These are phyloP conservation scores for Acipenser oxyrinchus DNA, from an alignment of 2,797 vertebrate genomes.

Conservation along the genomic window DNA sequence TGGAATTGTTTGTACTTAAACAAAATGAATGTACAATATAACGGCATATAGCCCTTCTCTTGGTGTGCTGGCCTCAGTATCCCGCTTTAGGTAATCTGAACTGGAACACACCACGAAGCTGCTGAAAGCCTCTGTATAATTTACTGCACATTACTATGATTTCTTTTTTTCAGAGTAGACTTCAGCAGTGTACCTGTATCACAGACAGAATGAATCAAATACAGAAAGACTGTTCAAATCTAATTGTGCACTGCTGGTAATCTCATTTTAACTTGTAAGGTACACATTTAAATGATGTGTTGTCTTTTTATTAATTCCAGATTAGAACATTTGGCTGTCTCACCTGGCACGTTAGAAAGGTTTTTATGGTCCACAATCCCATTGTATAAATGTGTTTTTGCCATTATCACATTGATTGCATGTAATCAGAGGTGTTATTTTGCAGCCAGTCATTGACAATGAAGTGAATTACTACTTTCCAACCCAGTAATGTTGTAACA, in stretches of 20 bases:
- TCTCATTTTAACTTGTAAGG: constrained; percentile 3
- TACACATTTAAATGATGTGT: constrained; percentile 2
- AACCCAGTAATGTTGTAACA: constrained; percentile 84
- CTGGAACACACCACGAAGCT: neutral
- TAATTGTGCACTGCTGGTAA: constrained; percentile 5
- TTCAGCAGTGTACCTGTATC: neutral
- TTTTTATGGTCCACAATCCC: constrained; percentile 47
- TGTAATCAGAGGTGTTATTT: constrained; percentile 79
- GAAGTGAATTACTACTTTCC: constrained; percentile 87
- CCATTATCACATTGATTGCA: constrained; percentile 77
- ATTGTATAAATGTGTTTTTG: constrained; percentile 75
- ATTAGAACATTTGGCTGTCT: constrained; percentile 5
- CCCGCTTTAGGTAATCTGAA: neutral
- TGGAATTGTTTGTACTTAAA: neutral
- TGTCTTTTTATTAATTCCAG: neutral
- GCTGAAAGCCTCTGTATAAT: neutral
- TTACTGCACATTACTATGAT: neutral
- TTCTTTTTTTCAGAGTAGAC: neutral
- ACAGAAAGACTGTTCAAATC: constrained; percentile 6
- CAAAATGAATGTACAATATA: neutral
- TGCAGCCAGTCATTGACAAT: constrained; percentile 69
- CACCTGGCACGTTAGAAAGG: constrained; percentile 10
- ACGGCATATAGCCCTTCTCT: neutral
- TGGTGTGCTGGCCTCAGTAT: neutral
- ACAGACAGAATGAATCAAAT: constrained; percentile 11